Evolutionary conservation across 2,113 vertebrate species (phyloP).

Genomic region (Eretmochelys imbricata): DNA sequence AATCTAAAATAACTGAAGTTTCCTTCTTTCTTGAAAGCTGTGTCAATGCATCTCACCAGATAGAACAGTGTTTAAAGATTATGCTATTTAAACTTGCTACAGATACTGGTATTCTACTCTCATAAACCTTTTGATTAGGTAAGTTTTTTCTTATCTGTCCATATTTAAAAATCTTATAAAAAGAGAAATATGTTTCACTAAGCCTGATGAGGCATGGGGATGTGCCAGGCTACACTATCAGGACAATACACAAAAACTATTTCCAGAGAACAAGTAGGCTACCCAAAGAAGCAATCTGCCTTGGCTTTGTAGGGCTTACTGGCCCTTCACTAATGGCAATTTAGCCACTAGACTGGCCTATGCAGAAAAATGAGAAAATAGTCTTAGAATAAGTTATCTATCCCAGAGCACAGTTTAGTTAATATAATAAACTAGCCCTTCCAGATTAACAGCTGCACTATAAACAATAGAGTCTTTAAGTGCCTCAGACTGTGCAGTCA

Average conservation of each 20-base stretch:
- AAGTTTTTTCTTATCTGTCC: not conserved
- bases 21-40: not conserved
- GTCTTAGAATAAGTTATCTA: accelerated
- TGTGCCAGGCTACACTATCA: not conserved
- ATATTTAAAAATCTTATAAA: not conserved
- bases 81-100: not conserved
- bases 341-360: not conserved
- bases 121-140: not conserved
- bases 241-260: not conserved
- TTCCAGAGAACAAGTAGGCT: not conserved
- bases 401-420: not conserved
- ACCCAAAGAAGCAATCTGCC: not conserved
- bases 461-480: not conserved
- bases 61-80: not conserved
- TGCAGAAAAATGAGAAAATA: accelerated
- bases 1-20: not conserved
- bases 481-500: not conserved
- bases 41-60: not conserved
- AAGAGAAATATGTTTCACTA: constrained; percentile 6
- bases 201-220: not conserved
- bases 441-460: not conserved
- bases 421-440: not conserved
- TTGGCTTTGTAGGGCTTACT: not conserved
- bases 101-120: not conserved
- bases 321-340: not conserved